A percentile compares a stretch with the other conserved stretches of the same genome.
Evolutionary conservation across 2,797 vertebrate species (phyloP).

Genomic region (Gallinago stenura): DNA sequence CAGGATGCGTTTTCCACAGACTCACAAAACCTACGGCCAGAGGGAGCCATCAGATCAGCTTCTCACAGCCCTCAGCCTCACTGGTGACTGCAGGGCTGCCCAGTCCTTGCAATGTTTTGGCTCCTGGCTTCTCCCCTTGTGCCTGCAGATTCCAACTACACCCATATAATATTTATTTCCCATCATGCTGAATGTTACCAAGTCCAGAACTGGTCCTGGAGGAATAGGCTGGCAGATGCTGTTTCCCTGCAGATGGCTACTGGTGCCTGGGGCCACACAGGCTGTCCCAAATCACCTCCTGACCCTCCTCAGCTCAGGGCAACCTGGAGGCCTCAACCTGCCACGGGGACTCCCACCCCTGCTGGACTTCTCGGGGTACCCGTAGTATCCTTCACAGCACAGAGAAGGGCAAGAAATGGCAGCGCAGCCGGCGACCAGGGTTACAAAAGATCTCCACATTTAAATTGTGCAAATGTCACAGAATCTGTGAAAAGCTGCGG

Average conservation of each 20-base stretch:
- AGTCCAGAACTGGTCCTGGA: not conserved
- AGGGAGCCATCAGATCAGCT: not conserved
- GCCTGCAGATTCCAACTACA: not conserved
- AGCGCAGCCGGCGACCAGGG: not conserved
- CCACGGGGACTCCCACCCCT: not conserved
- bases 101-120: not conserved
- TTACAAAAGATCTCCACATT: not conserved
- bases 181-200: not conserved
- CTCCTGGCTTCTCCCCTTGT: not conserved
- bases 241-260: not conserved
- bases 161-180: not conserved
- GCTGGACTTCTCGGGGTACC: not conserved
- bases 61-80: not conserved
- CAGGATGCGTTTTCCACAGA: not conserved
- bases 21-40: not conserved
- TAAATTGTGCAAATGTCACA: not conserved
- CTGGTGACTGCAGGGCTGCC: not conserved
- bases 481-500: not conserved
- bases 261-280: rapidly evolving
- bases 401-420: not conserved
- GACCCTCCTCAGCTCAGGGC: not conserved
- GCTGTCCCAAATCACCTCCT: not conserved
- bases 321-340: not conserved
- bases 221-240: not conserved
- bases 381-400: not conserved